Base-by-base conservation (phyloP, 1,140 invertebrate genomes). In the Maniola jurtina region DNA sequence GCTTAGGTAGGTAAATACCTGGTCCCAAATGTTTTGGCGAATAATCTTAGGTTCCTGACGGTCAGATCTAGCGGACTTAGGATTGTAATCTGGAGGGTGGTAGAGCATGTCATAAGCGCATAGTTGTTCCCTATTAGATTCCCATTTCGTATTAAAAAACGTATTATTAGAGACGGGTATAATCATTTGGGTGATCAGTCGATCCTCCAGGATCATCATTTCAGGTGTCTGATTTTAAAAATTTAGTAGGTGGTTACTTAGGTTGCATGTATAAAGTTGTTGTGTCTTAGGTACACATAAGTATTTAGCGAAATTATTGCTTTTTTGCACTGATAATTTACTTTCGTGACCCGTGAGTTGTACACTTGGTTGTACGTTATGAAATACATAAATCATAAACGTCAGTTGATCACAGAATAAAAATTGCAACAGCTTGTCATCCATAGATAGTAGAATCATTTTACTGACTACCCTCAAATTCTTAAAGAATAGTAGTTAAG, bases 21-120 rank as follows among this genome's bases (percentile, higher is more conserved):
- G 87, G 38, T 82, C 68, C 87, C 86, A 89, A 57, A 89, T 89
- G 72, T 89, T 87, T 50, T 68, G 75, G 58, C 77, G 73, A 36
- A 84, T 88, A 33, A 89, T 89, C 60, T 85, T 79, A 0, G 82
- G 82, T 55, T 86, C 80, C 58, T 81, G 79, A 0, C 86, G 76
- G 66, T 89, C 87, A 11, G 84, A 86, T 64, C 86, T 77, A 4
- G 79, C 76, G 1, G 84, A 68, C 64, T 84, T 87, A 6, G 80
- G 86, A 42, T 89, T 84, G 61, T 89, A 89, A 52, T 86, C 84
- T 0, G 86, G 86, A 0, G 86, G 86, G 60, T 89, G 86, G 56
- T 83, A 85, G n/a, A 89, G 72, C 84, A 87, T 89, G n/a, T 89
- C 86, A 48, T 90, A 90, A 0, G 83, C 76, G 57, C 83, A 88